Base-by-base conservation (phyloP, 2,888 invertebrate genomes). In the Lochmaea capreae region DNA sequence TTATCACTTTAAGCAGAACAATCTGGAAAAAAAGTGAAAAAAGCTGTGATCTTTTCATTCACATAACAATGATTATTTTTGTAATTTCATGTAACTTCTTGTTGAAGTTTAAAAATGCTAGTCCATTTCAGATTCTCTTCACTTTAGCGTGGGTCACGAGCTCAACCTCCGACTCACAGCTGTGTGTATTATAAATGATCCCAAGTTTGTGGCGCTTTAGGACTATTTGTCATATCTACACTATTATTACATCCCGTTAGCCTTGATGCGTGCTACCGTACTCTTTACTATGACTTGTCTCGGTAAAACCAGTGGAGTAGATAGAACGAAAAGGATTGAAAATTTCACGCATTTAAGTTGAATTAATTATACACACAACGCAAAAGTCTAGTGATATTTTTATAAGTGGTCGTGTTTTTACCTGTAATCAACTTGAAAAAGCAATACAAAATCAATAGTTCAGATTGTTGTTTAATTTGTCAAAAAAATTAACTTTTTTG, bases 161-260 rank as follows among this genome's bases (percentile, higher is more conserved):
- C 80, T 80, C 82, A 84, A 84, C 84, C 83, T 83, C 81, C 81
- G 82, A 80, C 81, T 82, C 80, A 81, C 87, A 87, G 86, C 87
- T 87, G 87, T 86, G 87, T 86, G 84, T 87, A 84, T 87, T 87
- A 88, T 87, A 87, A 88, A 88, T 87, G 88, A 86, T 87, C 85
- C 84, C 83, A 86, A 86, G 85, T 87, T 87, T 86, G 87, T 84
- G 86, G 86, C 86, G 86, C 86, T 86, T 86, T 84, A 85, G 84
- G 82, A 84, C 87, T 85, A 87, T 88, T 87, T 87, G 87, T 88
- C 87, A 87, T 86, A 87, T 86, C 85, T 86, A 84, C 86, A 85
- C 85, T 86, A 86, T 86, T 87, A 87, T 86, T 86, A 86, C 85
- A 85, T 85, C 84, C 85, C 80, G 82, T 80, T 57, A 72, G 75